Evolutionary conservation across 2,888 invertebrate species (phyloP).

Genomic region (Saturnia japonica): DNA sequence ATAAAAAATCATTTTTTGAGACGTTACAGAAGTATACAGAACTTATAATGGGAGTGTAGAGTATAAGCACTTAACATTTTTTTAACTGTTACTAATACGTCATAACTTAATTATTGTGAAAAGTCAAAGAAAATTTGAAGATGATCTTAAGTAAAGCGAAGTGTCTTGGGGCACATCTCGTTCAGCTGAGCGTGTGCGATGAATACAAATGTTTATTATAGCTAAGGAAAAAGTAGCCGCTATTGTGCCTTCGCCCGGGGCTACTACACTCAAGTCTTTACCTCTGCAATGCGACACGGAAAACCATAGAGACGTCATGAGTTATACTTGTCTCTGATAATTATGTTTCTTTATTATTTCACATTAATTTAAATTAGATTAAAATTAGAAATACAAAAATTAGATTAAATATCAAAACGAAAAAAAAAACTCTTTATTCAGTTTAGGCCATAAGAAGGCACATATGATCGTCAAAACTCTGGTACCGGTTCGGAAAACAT

Average conservation of each 20-base stretch:
- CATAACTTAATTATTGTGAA: background rate
- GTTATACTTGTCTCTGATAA: background rate
- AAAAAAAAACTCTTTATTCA: no score
- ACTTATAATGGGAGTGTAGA: no score
- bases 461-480: no score
- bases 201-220: constrained; percentile 81
- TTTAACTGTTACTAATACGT: background rate
- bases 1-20: no score
- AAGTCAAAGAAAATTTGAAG: constrained; percentile 10
- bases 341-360: no score
- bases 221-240: constrained; percentile 74
- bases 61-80: no score
- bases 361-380: no score
- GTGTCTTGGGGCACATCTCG: constrained; percentile 35
- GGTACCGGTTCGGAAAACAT: no score
- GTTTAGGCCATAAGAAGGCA: no score
- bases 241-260: constrained; percentile 67
- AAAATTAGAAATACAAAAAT: no score
- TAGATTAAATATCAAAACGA: no score
- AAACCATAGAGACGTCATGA: constrained; percentile 18
- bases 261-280: constrained; percentile 71
- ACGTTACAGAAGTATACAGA: no score
- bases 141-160: constrained; percentile 13
- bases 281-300: constrained; percentile 42
- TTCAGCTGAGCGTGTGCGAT: constrained; percentile 44